phyloP scores from a whole-genome alignment of 2,797 vertebrate species.

The Atherinosoma microstoma region DNA sequence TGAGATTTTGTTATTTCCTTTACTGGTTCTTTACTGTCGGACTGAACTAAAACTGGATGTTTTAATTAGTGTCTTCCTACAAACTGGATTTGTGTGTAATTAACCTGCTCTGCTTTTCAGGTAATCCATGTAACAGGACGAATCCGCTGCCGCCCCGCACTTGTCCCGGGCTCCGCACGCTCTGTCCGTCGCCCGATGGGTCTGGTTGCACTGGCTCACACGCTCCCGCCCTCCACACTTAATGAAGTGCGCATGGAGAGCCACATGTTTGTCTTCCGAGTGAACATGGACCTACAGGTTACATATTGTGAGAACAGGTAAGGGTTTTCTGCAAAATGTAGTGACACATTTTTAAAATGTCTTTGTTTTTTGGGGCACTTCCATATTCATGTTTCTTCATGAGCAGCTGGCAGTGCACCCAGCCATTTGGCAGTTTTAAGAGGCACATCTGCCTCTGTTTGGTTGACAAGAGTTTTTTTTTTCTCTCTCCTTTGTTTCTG shows the following conservation, averaged over 20 bases:
- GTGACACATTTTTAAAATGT: background rate
- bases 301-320: constrained; percentile 95
- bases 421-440: constrained; percentile 35
- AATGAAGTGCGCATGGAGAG: constrained; percentile 92
- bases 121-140: constrained; percentile 92
- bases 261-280: constrained; percentile 91
- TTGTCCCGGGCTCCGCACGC: constrained; percentile 80
- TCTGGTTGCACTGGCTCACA: constrained; percentile 89
- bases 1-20: background rate
- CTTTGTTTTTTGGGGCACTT: constrained; percentile 10
- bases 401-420: constrained; percentile 38
- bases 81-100: background rate
- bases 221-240: constrained; percentile 89
- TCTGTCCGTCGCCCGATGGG: constrained; percentile 84
- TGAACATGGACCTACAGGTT: constrained; percentile 93
- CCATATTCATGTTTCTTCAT: constrained; percentile 42
- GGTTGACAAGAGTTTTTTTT: constrained; percentile 32
- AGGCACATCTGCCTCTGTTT: constrained; percentile 41
- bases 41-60: background rate
- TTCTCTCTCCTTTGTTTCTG: background rate
- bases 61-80: background rate
- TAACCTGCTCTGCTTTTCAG: constrained; percentile 66
- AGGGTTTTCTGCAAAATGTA: constrained; percentile 4
- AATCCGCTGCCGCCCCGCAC: constrained; percentile 84
- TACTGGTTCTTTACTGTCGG: background rate